These are phyloP conservation scores for Argyrosomus regius DNA, from an alignment of 2,797 vertebrate genomes.

Conservation along the genomic window DNA sequence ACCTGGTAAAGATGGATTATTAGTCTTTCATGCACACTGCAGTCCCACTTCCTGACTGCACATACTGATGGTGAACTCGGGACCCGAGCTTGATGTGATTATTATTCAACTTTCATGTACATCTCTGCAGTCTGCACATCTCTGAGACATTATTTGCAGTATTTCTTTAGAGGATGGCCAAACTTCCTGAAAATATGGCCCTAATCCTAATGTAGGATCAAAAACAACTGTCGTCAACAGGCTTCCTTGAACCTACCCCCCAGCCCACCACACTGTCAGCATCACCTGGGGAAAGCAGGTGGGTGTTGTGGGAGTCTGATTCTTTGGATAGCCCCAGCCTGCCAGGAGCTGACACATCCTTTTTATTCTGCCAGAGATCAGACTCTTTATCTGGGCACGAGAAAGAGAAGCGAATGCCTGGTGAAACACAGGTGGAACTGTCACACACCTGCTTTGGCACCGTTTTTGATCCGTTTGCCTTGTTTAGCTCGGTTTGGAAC, in stretches of 20 bases:
- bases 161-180: not conserved
- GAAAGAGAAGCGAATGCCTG: constrained; percentile 54
- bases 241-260: constrained; percentile 9
- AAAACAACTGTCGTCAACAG: constrained; percentile 9
- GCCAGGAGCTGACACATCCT: constrained; percentile 73
- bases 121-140: not conserved
- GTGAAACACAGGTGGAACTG: constrained; percentile 77
- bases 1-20: not conserved
- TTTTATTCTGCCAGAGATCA: constrained; percentile 72
- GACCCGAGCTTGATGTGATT: not conserved
- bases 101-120: not conserved
- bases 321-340: constrained; percentile 50
- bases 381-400: constrained; percentile 67
- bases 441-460: constrained; percentile 73
- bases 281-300: constrained; percentile 62
- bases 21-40: constrained; percentile 8
- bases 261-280: constrained; percentile 8
- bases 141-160: not conserved
- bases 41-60: constrained; percentile 5
- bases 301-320: constrained; percentile 53
- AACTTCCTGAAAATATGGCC: constrained; percentile 2
- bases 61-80: constrained; percentile 7
- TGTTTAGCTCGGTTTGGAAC: constrained; percentile 65
- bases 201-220: constrained; percentile 2
- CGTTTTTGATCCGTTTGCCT: constrained; percentile 69